Evolutionary conservation across 1,140 invertebrate genomes (phyloP), one percentile per base, ranked within the genome.

Genomic region (Wasmannia auropunctata): DNA sequence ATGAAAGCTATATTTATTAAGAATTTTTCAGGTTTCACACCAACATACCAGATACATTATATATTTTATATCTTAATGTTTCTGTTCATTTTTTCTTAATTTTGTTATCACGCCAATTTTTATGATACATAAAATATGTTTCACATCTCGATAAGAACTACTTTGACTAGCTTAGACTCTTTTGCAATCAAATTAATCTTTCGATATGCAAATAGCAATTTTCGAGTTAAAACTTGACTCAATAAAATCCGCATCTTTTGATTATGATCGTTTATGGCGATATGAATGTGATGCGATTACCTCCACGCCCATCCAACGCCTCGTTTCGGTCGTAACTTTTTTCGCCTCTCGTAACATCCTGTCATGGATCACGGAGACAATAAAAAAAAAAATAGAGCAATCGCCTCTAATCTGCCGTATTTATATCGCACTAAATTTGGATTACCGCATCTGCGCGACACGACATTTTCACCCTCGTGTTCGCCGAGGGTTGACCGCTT

Each of bases 361-460:
- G 46, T 56, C 31, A 56, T 69, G 77, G 46, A 80, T 80, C 77
- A 46, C 11, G 37, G 28, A 34, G 25, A 83, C 25, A 83, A 74
- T 72, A 72, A 83, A 58, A 80, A 56, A n/a, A n/a, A 40, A 74
- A 83, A 58, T 83, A 72, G 54, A 60, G 14, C 37, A 74, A 69
- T 74, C 25, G 51, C 37, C n/a, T 83, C 14, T 83, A 83, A 83
- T 83, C 79, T 83, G 37, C 67, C 46, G 67, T 83, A 83, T 83
- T 89, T 43, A 77, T 77, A 75, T 76, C 63, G 49, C n/a, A 75
- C 70, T 87, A 87, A 85, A 87, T 85, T 75, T 58, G 37, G 75
- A 88, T 81, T 83, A 83, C 67, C 60, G 84, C 74, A 85, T 85
- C 75, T 80, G 58, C 49, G 54, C 49, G 31, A 31, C 22, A 43